These are phyloP conservation scores for Aradus depressus DNA, from an alignment of 2,888 invertebrate species.

Conservation along the genomic window DNA sequence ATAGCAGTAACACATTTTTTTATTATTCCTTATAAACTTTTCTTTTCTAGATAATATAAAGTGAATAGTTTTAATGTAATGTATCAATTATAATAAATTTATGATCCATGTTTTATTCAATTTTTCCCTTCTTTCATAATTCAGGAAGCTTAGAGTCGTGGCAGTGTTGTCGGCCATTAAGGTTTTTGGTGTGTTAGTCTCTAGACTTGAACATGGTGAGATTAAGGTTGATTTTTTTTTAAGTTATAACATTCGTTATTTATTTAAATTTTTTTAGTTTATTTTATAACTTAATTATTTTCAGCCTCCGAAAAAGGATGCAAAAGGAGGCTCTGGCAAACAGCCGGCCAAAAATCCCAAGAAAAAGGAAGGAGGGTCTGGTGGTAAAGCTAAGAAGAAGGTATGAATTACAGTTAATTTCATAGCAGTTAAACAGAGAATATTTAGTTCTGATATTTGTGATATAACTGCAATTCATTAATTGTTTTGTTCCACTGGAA, in stretches of 20 bases:
- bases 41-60: neutral
- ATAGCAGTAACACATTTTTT: no score
- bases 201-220: slow-evolving; percentile 21
- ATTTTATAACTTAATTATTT: slow-evolving; percentile 35
- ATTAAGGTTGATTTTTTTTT: neutral
- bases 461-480: no score
- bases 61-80: neutral
- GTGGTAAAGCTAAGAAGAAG: slow-evolving; percentile 95
- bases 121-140: no score
- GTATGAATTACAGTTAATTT: slow-evolving; percentile 37
- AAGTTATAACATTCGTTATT: neutral
- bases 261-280: neutral
- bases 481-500: neutral
- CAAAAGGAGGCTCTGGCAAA: slow-evolving; percentile 72
- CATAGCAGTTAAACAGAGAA: neutral
- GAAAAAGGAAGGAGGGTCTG: slow-evolving; percentile 90
- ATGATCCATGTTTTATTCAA: no score
- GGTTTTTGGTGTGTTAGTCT: neutral
- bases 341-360: slow-evolving; percentile 89
- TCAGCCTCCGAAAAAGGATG: slow-evolving; percentile 88
- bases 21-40: neutral
- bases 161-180: no score
- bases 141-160: no score
- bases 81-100: neutral
- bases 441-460: neutral